phyloP scores from a whole-genome alignment of 2,797 vertebrate genomes.

The Pangasius djambal region DNA sequence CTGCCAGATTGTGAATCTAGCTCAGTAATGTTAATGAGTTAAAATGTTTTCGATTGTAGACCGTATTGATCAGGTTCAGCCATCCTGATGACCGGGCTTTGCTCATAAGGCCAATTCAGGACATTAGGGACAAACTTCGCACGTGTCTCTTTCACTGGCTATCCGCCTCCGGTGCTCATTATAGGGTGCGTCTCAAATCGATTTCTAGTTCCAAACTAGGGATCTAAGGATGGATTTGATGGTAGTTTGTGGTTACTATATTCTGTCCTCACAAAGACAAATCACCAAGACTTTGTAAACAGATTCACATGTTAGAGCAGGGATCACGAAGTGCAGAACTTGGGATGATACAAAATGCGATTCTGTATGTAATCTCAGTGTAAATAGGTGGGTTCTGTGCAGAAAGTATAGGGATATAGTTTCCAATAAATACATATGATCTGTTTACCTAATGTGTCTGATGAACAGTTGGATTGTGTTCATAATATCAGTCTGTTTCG shows the following conservation, averaged over 20 bases:
- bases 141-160: constrained; percentile 13
- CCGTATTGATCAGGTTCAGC: neutral
- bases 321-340: neutral
- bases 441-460: neutral
- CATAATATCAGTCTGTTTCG: neutral
- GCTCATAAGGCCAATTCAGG: neutral
- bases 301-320: neutral
- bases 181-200: constrained; percentile 24
- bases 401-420: neutral
- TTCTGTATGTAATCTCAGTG: neutral
- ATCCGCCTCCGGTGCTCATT: neutral
- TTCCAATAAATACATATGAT: neutral
- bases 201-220: neutral
- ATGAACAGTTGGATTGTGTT: neutral
- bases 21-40: neutral
- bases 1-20: neutral
- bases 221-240: neutral
- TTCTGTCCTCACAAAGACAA: neutral
- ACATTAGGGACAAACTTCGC: constrained; percentile 25
- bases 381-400: neutral
- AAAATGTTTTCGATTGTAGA: neutral
- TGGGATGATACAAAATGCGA: neutral
- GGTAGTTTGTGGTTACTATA: neutral
- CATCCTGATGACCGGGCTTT: neutral
- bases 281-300: neutral